Evolutionary conservation across 2,113 vertebrate species (phyloP), one percentile per base, ranked within the genome.

Genomic region (Dryoscopus gambensis): DNA sequence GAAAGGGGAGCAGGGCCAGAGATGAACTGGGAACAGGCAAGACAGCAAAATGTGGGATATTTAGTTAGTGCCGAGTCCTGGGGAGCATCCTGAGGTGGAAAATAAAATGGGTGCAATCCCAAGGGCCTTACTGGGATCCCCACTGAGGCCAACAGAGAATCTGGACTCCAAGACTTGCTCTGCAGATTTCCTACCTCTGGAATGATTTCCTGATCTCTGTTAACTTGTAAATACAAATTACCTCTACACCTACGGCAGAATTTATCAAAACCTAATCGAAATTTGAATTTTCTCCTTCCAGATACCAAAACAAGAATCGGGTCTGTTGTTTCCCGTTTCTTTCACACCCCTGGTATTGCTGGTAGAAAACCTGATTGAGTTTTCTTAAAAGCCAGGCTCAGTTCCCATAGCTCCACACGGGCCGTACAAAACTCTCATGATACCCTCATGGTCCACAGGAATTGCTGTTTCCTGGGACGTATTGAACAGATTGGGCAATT

Each of bases 1-100:
- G 76, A 77, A 53, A 84, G 87, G 57, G 85, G 83, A 90, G 73
- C n/a, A 7, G 44, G 71, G 63, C 24, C 44, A 44, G 55, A 35
- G 77, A 16, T 30, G 68, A 5, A 24, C 35, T 35, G 28, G 55
- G 39, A 78, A n/a, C 3, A 4, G 67, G 55, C 46, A 57, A 35
- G 40, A 10, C 6, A 14, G 57, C 10, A 57, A 71, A 67, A 37
- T 15, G 22, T 5, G 55, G 59, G 73, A 27, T 73, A 12, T n/a
- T 37, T 16, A 8, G 2, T 10, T 20, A 35, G 17, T 15, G 9
- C 15, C 0, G 0, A 59, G 42, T 14, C 62, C 63, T 59, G 16
- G 37, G 57, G 56, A 73, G 4, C 73, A 15, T 28, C 62, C 81
- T n/a, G 30, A 60, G 57, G 62, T 39, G 44, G 57, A 24, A 89